Conservation (phyloP, 35 echinoderm and acorn worm genomes). For the Heliocidaris tuberculata region DNA sequence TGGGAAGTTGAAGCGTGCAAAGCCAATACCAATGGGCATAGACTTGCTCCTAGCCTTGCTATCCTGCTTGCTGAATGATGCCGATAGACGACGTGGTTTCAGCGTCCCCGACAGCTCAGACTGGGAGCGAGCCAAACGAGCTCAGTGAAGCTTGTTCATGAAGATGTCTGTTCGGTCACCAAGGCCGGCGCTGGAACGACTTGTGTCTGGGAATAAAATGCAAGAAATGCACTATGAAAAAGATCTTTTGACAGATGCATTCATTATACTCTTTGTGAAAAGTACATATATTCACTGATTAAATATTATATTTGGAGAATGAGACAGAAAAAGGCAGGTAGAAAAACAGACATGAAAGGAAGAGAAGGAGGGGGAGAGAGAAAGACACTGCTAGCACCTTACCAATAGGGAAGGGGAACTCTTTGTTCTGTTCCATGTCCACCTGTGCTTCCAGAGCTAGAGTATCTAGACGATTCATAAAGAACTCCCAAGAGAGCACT, state of each 20-base stretch:
- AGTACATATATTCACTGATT: neutral
- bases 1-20: slow-evolving; percentile 60
- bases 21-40: slow-evolving; percentile 64
- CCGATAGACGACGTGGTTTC: slow-evolving; percentile 78
- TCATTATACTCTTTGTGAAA: neutral
- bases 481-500: slow-evolving; percentile 93
- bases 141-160: slow-evolving; percentile 80
- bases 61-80: slow-evolving; percentile 63
- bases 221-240: neutral
- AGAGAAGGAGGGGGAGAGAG: neutral
- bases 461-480: slow-evolving; percentile 92
- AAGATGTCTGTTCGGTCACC: slow-evolving; percentile 73
- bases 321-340: neutral
- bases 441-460: slow-evolving; percentile 92
- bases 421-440: slow-evolving; percentile 92
- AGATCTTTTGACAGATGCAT: neutral
- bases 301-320: neutral
- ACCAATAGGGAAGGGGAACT: slow-evolving; percentile 96
- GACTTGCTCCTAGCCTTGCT: slow-evolving; percentile 77
- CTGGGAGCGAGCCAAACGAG: slow-evolving; percentile 79
- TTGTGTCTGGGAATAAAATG: slow-evolving; percentile 58
- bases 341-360: neutral
- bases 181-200: slow-evolving; percentile 72
- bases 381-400: too few relatives aligned
- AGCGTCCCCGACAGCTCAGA: slow-evolving; percentile 72